These are phyloP conservation scores for Podotricha telesiphe DNA, from an alignment of 2,888 invertebrate genomes.

Conservation along the genomic window DNA sequence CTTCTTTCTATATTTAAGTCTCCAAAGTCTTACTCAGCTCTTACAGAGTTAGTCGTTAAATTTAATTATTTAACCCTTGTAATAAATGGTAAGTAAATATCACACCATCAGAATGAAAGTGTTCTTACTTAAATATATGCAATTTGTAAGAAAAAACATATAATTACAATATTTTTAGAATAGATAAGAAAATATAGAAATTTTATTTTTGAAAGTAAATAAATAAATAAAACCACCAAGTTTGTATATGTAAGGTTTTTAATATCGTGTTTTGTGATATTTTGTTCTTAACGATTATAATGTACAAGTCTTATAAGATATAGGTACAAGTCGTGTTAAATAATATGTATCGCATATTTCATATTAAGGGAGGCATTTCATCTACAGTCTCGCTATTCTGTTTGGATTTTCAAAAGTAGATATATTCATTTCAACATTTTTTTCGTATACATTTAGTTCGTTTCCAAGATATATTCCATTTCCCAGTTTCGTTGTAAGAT, in stretches of 20 bases:
- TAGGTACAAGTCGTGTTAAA: conserved; percentile 64
- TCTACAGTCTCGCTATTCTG: conserved; percentile 58
- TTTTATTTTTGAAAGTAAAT: too few species aligned
- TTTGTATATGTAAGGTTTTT: conserved; percentile 61
- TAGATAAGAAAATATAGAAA: too few species aligned
- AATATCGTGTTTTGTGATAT: conserved; percentile 73
- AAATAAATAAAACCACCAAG: conserved; percentile 47
- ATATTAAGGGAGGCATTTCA: conserved; percentile 65
- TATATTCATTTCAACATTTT: conserved; percentile 53
- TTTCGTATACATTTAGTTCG: conserved; percentile 76
- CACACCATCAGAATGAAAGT: too few species aligned
- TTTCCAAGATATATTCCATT: conserved; percentile 54
- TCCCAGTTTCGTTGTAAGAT: conserved; percentile 65
- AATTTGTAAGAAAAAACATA: too few species aligned
- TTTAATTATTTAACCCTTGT: too few species aligned
- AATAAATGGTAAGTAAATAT: too few species aligned
- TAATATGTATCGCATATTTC: conserved; percentile 66
- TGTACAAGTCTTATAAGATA: conserved; percentile 76
- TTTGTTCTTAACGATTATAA: conserved; percentile 76
- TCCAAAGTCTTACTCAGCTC: neutral
- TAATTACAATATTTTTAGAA: too few species aligned
- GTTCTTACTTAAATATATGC: too few species aligned
- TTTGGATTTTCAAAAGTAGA: conserved; percentile 60
- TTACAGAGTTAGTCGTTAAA: neutral
- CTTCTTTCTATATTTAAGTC: neutral